phyloP scores from a whole-genome alignment of 2,113 vertebrate genomes.

The Nothocercus nigrocapillus region DNA sequence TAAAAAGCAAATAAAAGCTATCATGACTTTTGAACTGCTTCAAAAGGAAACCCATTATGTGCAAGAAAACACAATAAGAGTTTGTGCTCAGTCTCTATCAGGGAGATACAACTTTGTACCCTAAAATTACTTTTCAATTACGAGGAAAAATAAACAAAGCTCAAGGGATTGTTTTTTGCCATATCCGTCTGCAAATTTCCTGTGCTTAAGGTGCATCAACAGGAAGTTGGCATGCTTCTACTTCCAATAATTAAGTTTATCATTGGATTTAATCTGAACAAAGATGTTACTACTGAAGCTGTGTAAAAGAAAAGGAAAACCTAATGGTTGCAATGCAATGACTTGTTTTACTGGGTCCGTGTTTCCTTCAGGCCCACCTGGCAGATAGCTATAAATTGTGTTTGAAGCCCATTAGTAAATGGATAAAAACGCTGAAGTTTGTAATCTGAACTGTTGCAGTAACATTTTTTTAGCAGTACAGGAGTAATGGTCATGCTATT shows the following conservation, averaged over 20 bases:
- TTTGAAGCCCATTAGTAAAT: neutral
- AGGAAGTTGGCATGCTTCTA: neutral
- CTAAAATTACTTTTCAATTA: neutral
- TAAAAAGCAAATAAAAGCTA: neutral
- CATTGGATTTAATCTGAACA: neutral
- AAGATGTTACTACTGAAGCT: neutral
- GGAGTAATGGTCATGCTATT: neutral
- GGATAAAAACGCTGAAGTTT: conserved; percentile 28
- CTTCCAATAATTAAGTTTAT: neutral
- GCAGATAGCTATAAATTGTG: conserved; percentile 8
- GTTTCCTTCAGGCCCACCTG: neutral
- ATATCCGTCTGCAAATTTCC: conserved; percentile 7
- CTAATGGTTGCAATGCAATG: neutral
- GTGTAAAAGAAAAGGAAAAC: neutral
- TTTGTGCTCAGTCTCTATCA: neutral
- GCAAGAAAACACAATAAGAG: neutral
- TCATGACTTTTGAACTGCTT: neutral
- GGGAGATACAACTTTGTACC: neutral
- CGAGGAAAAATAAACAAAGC: conserved; percentile 3
- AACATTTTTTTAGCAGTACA: neutral
- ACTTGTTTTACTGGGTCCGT: neutral
- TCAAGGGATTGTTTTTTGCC: neutral
- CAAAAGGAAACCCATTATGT: neutral
- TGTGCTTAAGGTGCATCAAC: neutral
- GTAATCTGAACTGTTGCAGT: neutral